Percentiles rank a stretch among this genome's conserved stretches.
Evolutionary conservation across 2,113 vertebrate species (phyloP).

Genomic region (Xenopus laevis): DNA sequence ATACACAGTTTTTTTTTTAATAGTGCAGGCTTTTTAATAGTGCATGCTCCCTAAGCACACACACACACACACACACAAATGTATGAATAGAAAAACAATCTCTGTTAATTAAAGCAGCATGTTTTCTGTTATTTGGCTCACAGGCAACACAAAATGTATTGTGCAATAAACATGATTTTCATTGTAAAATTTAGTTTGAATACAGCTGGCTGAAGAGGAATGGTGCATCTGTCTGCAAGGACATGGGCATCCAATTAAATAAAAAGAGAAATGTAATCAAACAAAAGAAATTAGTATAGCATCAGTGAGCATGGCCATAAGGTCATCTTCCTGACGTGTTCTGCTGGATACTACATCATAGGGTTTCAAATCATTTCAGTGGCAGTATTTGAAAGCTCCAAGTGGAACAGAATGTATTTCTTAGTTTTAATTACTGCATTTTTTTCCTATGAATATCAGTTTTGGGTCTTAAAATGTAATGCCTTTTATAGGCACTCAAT

Average conservation of each 20-base stretch:
- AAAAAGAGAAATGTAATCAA: constrained; percentile 33
- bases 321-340: constrained; percentile 31
- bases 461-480: too few species aligned
- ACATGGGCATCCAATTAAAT: constrained; percentile 37
- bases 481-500: too few species aligned
- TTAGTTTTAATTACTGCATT: constrained; percentile 3
- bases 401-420: background rate
- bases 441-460: background rate
- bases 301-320: constrained; percentile 17
- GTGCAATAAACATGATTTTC: background rate
- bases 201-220: constrained; percentile 3
- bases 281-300: constrained; percentile 31
- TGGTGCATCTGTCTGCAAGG: constrained; percentile 27
- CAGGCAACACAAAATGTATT: background rate
- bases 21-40: too few species aligned
- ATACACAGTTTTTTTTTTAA: too few species aligned
- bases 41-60: too few species aligned
- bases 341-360: constrained; percentile 22
- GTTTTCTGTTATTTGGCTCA: too few species aligned
- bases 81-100: too few species aligned
- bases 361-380: constrained; percentile 16
- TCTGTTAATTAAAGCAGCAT: too few species aligned
- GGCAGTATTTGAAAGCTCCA: constrained; percentile 5
- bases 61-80: too few species aligned
- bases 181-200: constrained; percentile 17